Conservation (phyloP, 2,113 vertebrate genomes). For the Pipa parva region DNA sequence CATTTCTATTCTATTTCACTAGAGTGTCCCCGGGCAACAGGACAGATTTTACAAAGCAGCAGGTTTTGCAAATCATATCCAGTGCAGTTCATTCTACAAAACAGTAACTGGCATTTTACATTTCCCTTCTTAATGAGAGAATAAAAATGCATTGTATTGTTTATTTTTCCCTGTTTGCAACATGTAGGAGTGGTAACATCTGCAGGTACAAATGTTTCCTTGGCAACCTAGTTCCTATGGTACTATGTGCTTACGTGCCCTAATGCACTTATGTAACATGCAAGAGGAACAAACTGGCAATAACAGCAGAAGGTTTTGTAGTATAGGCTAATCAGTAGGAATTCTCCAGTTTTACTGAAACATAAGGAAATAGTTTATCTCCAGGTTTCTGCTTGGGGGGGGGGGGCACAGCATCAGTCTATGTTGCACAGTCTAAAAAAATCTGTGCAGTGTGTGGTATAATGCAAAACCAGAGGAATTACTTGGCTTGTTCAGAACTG, state of each 20-base stretch:
- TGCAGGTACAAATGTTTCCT: slow-evolving; percentile 42
- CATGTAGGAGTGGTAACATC: slow-evolving; percentile 29
- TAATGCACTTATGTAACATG: slow-evolving; percentile 41
- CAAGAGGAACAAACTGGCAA: slow-evolving; percentile 33
- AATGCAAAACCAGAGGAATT: not conserved
- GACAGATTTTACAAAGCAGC: slow-evolving; percentile 1
- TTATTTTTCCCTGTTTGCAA: slow-evolving; percentile 14
- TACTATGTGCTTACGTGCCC: slow-evolving; percentile 28
- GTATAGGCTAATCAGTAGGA: slow-evolving; percentile 19
- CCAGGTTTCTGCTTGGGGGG: slow-evolving; percentile 11
- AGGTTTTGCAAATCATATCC: too few species aligned
- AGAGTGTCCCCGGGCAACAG: not conserved
- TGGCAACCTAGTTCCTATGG: slow-evolving; percentile 42
- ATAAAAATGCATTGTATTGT: slow-evolving; percentile 7
- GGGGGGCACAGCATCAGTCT: slow-evolving; percentile 10
- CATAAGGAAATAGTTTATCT: slow-evolving; percentile 8
- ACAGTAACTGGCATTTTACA: slow-evolving; percentile 10
- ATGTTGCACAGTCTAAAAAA: slow-evolving; percentile 1
- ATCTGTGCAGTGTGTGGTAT: not conserved
- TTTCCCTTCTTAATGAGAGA: slow-evolving; percentile 6
- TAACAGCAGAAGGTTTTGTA: slow-evolving; percentile 36
- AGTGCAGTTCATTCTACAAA: not conserved
- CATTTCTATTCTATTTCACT: slow-evolving; percentile 15
- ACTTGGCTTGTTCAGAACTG: not conserved
- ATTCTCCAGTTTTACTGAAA: slow-evolving; percentile 17